A percentile compares a stretch with the other conserved stretches of the same genome.
phyloP scores from a whole-genome alignment of 2,888 invertebrate genomes.

The Sicus ferrugineus region DNA sequence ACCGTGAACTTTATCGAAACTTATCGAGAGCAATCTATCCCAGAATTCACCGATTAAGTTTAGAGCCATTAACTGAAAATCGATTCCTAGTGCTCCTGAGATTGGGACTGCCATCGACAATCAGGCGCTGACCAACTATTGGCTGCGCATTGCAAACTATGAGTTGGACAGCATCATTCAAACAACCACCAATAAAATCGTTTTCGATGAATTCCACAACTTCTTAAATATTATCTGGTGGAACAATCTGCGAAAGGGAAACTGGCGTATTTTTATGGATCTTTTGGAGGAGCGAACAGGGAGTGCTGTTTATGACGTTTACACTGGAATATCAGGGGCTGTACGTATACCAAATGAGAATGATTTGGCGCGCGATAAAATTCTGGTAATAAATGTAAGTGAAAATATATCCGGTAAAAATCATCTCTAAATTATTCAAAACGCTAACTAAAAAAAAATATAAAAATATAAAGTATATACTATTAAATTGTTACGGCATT shows the following conservation, averaged over 20 bases:
- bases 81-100: neutral
- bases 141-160: constrained; percentile 28
- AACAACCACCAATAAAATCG: neutral
- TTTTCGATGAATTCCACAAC: neutral
- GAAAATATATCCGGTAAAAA: too few species aligned
- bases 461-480: too few species aligned
- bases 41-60: too few species aligned
- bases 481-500: too few species aligned
- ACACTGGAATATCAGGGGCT: constrained; percentile 18
- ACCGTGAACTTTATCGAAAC: too few species aligned
- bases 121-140: constrained; percentile 1
- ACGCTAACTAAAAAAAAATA: too few species aligned
- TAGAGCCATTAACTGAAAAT: too few species aligned
- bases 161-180: constrained; percentile 14
- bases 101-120: neutral
- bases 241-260: constrained; percentile 13
- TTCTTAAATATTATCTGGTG: constrained; percentile 31
- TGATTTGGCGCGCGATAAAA: neutral
- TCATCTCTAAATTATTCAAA: too few species aligned
- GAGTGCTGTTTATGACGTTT: constrained; percentile 9
- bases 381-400: constrained; percentile 20
- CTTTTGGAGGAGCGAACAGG: constrained; percentile 19
- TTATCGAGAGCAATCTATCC: too few species aligned
- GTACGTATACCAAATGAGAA: neutral
- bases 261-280: constrained; percentile 21